phyloP scores from a whole-genome alignment of 1,140 invertebrate species.

The Pristionchus pacificus region DNA sequence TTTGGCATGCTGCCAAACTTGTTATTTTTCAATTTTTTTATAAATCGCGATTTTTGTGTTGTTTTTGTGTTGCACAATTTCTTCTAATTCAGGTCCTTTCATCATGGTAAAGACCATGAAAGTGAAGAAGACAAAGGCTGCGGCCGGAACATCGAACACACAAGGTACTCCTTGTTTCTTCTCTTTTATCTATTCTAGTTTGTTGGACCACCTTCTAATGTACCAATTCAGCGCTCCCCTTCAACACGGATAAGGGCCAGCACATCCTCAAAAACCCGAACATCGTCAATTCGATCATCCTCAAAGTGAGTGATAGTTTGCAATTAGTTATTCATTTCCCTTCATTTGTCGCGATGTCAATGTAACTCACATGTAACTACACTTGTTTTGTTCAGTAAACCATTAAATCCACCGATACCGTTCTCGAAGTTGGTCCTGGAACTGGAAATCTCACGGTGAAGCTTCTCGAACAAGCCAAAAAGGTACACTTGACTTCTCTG shows the following conservation, averaged over 20 bases:
- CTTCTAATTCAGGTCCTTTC: no score
- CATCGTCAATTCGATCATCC: constrained; percentile 87
- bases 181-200: background rate
- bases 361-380: no score
- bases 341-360: no score
- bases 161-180: constrained; percentile 5
- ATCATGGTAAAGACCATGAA: constrained; percentile 11
- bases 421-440: constrained; percentile 92
- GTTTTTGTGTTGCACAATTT: no score
- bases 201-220: background rate
- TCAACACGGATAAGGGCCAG: constrained; percentile 80
- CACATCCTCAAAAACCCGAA: constrained; percentile 98
- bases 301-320: constrained; percentile 74
- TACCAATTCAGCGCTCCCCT: constrained; percentile 61
- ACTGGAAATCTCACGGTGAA: constrained; percentile 95
- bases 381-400: constrained; percentile 69
- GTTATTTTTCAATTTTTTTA: no score
- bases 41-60: no score
- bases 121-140: constrained; percentile 21
- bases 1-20: no score
- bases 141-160: constrained; percentile 10
- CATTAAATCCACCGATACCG: constrained; percentile 82
- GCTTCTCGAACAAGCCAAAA: constrained; percentile 84
- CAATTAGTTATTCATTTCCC: no score
- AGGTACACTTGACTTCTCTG: constrained; percentile 59